These are phyloP conservation scores for Morpho helenor DNA, from an alignment of 2,888 invertebrate genomes.

Conservation along the genomic window DNA sequence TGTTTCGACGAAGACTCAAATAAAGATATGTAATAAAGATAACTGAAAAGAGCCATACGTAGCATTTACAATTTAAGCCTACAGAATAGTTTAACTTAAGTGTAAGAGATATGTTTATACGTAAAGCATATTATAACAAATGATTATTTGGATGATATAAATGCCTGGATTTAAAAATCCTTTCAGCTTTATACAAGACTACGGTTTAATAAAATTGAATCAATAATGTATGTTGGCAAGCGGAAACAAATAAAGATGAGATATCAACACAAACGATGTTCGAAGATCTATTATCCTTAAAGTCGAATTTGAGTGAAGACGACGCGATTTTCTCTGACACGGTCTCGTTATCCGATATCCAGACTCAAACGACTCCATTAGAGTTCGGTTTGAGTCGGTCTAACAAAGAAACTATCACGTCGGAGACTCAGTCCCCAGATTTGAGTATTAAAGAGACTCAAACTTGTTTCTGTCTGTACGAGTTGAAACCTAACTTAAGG, in stretches of 20 bases:
- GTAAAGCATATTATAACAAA: too few relatives aligned
- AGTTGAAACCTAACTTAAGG: conserved; percentile 41
- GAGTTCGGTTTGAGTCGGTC: conserved; percentile 55
- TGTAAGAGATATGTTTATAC: too few relatives aligned
- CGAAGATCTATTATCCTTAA: conserved; percentile 54
- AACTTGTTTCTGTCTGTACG: conserved; percentile 56
- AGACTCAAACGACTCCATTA: conserved; percentile 62
- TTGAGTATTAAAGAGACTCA: conserved; percentile 65
- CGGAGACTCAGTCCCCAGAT: too few relatives aligned
- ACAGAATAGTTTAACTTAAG: too few relatives aligned
- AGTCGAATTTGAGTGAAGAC: conserved; percentile 59
- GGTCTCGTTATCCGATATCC: conserved; percentile 59
- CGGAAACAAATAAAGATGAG: conserved; percentile 48
- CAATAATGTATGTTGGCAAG: conserved; percentile 33
- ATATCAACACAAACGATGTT: conserved; percentile 64
- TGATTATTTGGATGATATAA: too few relatives aligned
- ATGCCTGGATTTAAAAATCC: too few relatives aligned
- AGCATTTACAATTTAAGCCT: too few relatives aligned
- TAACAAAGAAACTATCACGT: conserved; percentile 56
- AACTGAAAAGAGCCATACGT: too few relatives aligned
- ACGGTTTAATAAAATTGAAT: too few relatives aligned
- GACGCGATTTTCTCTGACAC: conserved; percentile 58
- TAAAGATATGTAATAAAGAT: conserved; percentile 24
- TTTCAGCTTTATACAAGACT: too few relatives aligned
- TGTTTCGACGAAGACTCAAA: conserved; percentile 41